These are phyloP conservation scores for Sclerodermus sp. DNA, from an alignment of 2,888 invertebrate species.

Conservation along the genomic window DNA sequence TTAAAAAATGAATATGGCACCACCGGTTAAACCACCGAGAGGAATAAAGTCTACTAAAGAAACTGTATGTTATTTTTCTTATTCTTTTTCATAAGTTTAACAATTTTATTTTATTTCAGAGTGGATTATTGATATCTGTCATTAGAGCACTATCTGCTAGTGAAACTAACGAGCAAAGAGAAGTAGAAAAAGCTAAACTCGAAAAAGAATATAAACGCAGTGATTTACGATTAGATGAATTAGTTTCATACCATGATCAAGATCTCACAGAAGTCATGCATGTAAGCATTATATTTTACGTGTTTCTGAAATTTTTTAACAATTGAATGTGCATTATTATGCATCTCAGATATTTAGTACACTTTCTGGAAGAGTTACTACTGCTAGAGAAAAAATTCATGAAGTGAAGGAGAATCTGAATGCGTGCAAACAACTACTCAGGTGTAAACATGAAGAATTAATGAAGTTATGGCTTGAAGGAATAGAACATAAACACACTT, in stretches of 20 bases:
- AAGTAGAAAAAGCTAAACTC: constrained; percentile 89
- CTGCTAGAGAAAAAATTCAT: constrained; percentile 74
- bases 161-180: constrained; percentile 89
- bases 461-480: constrained; percentile 93
- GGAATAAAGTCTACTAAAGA: constrained; percentile 85
- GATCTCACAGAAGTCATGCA: constrained; percentile 84
- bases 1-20: constrained; percentile 65
- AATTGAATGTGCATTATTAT: neutral
- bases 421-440: constrained; percentile 81
- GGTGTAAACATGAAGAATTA: constrained; percentile 89
- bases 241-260: constrained; percentile 84
- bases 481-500: constrained; percentile 90
- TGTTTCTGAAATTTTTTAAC: neutral
- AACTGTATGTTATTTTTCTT: constrained; percentile 62
- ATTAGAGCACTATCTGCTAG: constrained; percentile 92
- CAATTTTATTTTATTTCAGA: constrained; percentile 60
- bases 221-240: constrained; percentile 83
- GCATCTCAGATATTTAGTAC: constrained; percentile 69
- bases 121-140: constrained; percentile 89
- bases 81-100: neutral
- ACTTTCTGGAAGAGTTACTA: constrained; percentile 75
- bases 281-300: constrained; percentile 54
- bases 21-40: constrained; percentile 83
- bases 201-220: constrained; percentile 92
- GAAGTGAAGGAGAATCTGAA: constrained; percentile 79